Conservation (phyloP, 2,888 invertebrate genomes). For the Parochlus steinenii region DNA sequence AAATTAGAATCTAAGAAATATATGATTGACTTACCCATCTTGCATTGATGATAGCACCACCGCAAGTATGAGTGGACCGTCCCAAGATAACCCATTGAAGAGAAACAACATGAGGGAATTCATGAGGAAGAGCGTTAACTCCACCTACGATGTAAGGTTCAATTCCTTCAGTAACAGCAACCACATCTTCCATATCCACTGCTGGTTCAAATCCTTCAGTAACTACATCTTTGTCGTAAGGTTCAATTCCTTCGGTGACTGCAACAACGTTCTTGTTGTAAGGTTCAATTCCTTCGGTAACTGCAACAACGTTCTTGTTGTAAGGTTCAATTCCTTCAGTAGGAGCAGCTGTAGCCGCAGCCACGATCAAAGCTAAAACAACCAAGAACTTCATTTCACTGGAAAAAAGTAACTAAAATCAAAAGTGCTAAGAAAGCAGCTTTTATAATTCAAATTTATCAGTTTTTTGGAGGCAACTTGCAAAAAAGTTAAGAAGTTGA, state of each 20-base stretch:
- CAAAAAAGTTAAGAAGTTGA: too few species aligned
- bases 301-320: conserved; percentile 26
- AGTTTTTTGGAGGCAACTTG: too few species aligned
- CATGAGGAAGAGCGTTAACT: conserved; percentile 24
- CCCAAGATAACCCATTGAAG: conserved; percentile 19
- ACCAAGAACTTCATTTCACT: conserved; percentile 3
- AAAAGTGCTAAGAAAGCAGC: too few species aligned
- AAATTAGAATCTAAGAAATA: too few species aligned
- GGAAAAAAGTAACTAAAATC: too few species aligned
- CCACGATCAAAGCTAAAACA: background rate
- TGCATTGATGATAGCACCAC: conserved; percentile 29
- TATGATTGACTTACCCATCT: too few species aligned
- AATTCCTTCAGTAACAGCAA: too few species aligned
- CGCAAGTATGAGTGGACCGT: conserved; percentile 28
- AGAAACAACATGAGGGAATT: conserved; percentile 32
- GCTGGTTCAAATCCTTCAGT: too few species aligned
- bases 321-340: conserved; percentile 11
- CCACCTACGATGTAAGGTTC: conserved; percentile 22
- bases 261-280: too few species aligned
- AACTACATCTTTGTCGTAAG: conserved; percentile 23
- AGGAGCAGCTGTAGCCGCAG: background rate
- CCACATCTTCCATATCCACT: too few species aligned
- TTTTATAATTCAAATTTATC: too few species aligned
- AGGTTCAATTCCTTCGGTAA: too few species aligned
- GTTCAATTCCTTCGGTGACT: background rate